A percentile compares a stretch with the other conserved stretches of the same genome.
Conservation (phyloP, 2,888 invertebrate species). For the Tenthredo scrophulariae region DNA sequence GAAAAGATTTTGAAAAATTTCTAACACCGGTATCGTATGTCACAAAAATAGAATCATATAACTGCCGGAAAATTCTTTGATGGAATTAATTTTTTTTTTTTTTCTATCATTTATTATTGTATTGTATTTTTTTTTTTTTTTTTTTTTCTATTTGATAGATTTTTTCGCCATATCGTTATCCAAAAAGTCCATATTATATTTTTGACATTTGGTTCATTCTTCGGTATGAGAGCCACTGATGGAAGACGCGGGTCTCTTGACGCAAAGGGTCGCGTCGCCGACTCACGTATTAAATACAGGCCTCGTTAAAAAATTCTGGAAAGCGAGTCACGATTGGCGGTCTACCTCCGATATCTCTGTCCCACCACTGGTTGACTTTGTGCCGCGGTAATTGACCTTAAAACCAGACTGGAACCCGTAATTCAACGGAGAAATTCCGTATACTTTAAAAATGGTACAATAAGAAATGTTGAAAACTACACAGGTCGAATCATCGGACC, state of each 20-base stretch:
- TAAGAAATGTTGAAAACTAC: slow-evolving; percentile 8
- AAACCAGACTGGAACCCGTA: slow-evolving; percentile 30
- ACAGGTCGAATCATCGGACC: not conserved
- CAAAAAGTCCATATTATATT: not conserved
- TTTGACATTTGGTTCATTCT: not conserved
- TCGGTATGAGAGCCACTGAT: slow-evolving; percentile 28
- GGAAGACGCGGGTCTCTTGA: slow-evolving; percentile 46
- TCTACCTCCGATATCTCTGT: slow-evolving; percentile 52
- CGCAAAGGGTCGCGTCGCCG: slow-evolving; percentile 43
- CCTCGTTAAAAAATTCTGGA: slow-evolving; percentile 55
- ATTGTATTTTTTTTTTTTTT: too few relatives aligned
- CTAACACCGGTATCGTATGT: not conserved
- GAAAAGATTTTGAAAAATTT: slow-evolving; percentile 38
- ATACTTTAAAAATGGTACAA: not conserved
- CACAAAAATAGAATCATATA: not conserved
- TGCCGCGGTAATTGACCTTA: slow-evolving; percentile 50
- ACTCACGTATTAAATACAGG: slow-evolving; percentile 53
- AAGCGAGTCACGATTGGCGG: slow-evolving; percentile 52
- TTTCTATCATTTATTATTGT: too few relatives aligned
- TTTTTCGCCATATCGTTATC: not conserved
- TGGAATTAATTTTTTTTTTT: not conserved
- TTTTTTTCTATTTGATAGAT: not conserved
- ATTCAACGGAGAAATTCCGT: slow-evolving; percentile 3
- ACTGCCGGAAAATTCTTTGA: not conserved
- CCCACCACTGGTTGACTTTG: slow-evolving; percentile 49